Evolutionary conservation across 2,797 vertebrate genomes (phyloP).

Genomic region (Momotus momota): DNA sequence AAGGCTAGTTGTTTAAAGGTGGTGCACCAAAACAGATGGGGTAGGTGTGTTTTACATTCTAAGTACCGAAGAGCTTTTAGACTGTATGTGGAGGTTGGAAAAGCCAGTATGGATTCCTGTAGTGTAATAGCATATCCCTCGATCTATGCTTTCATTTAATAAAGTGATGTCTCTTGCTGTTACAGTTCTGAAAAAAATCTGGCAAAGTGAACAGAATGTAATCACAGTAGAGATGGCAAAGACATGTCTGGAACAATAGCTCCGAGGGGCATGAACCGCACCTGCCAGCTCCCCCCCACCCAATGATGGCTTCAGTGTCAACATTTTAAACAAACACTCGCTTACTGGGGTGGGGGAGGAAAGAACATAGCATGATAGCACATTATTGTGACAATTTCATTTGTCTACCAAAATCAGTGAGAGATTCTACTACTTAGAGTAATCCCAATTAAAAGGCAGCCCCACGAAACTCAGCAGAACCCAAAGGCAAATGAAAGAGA

Average conservation of each 20-base stretch:
- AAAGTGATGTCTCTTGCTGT: not conserved
- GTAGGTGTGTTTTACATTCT: not conserved
- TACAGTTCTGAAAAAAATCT: not conserved
- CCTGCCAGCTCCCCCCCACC: not conserved
- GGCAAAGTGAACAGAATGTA: not conserved
- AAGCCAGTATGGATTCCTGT: not conserved
- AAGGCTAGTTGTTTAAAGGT: not conserved
- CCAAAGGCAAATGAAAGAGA: not conserved
- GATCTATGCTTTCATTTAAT: not conserved
- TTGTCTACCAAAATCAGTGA: not conserved
- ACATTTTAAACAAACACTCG: not conserved
- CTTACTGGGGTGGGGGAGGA: rapidly evolving
- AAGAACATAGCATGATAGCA: rapidly evolving
- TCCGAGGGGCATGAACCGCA: not conserved
- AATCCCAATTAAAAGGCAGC: not conserved
- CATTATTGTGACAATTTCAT: not conserved
- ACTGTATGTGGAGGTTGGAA: not conserved
- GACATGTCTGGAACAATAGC: not conserved
- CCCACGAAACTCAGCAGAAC: not conserved
- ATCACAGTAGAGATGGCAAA: not conserved
- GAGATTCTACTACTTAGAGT: not conserved
- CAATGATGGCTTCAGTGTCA: not conserved
- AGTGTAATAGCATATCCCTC: not conserved
- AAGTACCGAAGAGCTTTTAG: not conserved
- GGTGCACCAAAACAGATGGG: not conserved